These are phyloP conservation scores for Calyptommatus sinebrachiatus DNA, from an alignment of 2,113 vertebrate species.

Conservation along the genomic window DNA sequence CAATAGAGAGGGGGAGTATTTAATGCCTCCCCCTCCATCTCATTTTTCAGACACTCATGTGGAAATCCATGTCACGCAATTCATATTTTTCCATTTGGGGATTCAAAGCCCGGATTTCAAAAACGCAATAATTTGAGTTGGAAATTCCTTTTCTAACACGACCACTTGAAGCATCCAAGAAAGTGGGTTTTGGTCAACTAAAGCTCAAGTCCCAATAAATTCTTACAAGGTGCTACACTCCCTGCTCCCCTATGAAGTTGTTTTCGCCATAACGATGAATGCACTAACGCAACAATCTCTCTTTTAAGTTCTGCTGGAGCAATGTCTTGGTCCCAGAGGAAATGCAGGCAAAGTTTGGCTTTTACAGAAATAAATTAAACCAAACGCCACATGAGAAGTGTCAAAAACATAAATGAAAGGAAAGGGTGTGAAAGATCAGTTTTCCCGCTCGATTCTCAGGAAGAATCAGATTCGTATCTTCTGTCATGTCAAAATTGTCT, in stretches of 20 bases:
- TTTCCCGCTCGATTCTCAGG: neutral
- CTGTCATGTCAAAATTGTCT: neutral
- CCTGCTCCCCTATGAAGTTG: too few species aligned
- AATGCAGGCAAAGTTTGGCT: neutral
- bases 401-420: neutral
- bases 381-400: too few species aligned
- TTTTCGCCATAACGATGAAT: neutral
- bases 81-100: neutral
- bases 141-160: neutral
- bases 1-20: neutral
- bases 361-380: neutral
- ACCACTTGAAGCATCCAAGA: neutral
- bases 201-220: neutral
- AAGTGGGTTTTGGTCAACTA: neutral
- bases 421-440: too few species aligned
- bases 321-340: neutral
- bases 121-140: constrained; percentile 11
- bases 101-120: neutral
- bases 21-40: neutral
- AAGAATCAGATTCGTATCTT: neutral
- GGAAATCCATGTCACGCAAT: constrained; percentile 20
- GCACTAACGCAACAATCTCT: neutral
- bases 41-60: constrained; percentile 8
- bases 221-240: neutral
- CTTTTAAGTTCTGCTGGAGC: neutral